phyloP scores from a whole-genome alignment of 2,888 invertebrate genomes.

The Aphodius sticticus region DNA sequence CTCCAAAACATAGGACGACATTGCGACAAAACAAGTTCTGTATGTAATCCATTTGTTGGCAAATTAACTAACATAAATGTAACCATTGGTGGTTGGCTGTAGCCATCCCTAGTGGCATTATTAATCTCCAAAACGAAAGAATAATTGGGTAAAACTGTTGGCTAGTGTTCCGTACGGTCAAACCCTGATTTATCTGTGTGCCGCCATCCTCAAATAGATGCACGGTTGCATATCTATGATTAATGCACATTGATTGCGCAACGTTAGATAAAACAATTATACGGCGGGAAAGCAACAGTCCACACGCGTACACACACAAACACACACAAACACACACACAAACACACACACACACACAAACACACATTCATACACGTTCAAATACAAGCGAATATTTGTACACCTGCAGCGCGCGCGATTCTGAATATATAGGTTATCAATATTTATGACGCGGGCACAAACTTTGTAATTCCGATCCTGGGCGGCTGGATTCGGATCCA shows the following conservation, averaged over 20 bases:
- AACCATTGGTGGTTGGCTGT: too few species aligned
- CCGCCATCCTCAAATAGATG: not conserved
- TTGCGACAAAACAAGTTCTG: too few species aligned
- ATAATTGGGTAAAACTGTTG: not conserved
- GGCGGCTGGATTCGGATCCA: not conserved
- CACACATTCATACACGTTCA: not conserved
- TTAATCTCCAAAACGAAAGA: not conserved
- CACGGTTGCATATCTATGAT: constrained; percentile 4
- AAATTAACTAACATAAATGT: too few species aligned
- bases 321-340: not conserved
- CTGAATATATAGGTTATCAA: constrained; percentile 14
- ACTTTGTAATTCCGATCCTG: constrained; percentile 13
- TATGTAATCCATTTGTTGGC: too few species aligned
- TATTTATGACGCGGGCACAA: constrained; percentile 21
- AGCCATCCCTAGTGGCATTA: not conserved
- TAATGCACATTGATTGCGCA: not conserved
- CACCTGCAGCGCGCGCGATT: not conserved
- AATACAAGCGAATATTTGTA: not conserved
- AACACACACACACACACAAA: not conserved
- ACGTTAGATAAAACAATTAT: constrained; percentile 4
- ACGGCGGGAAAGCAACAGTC: not conserved
- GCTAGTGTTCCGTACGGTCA: not conserved
- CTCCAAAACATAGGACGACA: too few species aligned
- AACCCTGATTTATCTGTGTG: not conserved
- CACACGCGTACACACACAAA: not conserved